A percentile compares a stretch with the other conserved stretches of the same genome.
phyloP scores from a whole-genome alignment of 2,113 vertebrate species.

The Gadus chalcogrammus region DNA sequence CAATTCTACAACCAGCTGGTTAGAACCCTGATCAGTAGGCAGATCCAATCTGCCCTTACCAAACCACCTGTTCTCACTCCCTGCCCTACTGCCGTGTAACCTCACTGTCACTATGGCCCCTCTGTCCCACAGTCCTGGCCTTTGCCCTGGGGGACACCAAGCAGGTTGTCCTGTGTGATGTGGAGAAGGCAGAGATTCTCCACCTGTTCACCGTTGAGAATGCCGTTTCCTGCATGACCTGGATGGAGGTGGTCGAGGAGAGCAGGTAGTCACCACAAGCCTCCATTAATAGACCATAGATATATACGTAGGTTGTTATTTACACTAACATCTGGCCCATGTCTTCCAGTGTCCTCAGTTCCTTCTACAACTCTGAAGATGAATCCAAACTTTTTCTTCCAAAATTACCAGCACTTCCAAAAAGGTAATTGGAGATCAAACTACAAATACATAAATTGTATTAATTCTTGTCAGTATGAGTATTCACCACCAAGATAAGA shows the following conservation, averaged over 20 bases:
- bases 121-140: conserved; percentile 80
- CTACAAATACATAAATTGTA: neutral
- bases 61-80: too few species aligned
- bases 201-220: conserved; percentile 85
- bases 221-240: conserved; percentile 90
- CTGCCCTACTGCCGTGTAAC: too few species aligned
- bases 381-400: conserved; percentile 91
- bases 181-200: conserved; percentile 95
- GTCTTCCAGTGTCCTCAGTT: conserved; percentile 77
- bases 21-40: too few species aligned
- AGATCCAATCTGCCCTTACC: too few species aligned
- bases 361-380: conserved; percentile 90
- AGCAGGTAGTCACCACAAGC: conserved; percentile 74
- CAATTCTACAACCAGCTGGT: too few species aligned
- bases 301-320: too few species aligned
- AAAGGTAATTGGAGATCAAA: conserved; percentile 78
- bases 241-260: conserved; percentile 95
- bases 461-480: neutral
- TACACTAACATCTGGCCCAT: conserved; percentile 7
- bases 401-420: conserved; percentile 89
- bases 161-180: conserved; percentile 90
- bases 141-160: conserved; percentile 92
- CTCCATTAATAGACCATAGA: neutral
- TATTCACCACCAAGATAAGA: neutral
- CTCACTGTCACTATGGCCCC: conserved; percentile 10